These are phyloP conservation scores for Pristionchus pacificus DNA, from an alignment of 1,140 invertebrate species.

Conservation along the genomic window DNA sequence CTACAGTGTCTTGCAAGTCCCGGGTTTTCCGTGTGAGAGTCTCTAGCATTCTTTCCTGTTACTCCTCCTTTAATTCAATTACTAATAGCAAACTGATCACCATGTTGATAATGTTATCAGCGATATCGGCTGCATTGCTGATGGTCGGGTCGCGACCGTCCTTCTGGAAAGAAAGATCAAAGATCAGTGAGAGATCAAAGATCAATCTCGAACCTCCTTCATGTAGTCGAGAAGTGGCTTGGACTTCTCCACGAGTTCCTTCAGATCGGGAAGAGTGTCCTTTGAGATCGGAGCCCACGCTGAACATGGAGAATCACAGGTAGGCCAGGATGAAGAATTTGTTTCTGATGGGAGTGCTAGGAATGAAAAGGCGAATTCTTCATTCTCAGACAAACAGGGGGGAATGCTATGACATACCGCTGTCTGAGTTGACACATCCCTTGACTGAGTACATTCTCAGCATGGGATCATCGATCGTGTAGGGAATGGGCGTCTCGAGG, in stretches of 20 bases:
- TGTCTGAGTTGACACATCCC: constrained; percentile 13
- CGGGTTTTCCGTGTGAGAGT: no score
- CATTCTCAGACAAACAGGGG: no score
- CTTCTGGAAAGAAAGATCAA: not conserved
- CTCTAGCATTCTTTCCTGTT: no score
- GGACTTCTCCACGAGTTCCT: constrained; percentile 4
- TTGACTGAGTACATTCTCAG: constrained; percentile 39
- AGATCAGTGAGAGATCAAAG: no score
- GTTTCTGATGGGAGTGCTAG: no score
- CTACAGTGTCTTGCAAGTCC: no score
- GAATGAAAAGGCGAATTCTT: no score
- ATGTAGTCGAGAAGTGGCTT: not conserved
- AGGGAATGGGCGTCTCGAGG: constrained; percentile 38
- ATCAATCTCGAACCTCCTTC: not conserved
- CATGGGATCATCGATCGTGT: constrained; percentile 39
- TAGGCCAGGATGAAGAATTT: not conserved
- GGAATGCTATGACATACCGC: not conserved
- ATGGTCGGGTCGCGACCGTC: not conserved
- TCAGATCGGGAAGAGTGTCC: constrained; percentile 34
- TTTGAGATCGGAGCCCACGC: constrained; percentile 34
- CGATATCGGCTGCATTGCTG: constrained; percentile 35
- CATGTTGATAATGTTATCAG: constrained; percentile 39
- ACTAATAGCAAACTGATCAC: no score
- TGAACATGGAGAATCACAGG: constrained; percentile 4
- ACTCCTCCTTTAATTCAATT: no score